Base-by-base conservation (phyloP, 2,113 vertebrate genomes). In the Gallinago jamesoni region DNA sequence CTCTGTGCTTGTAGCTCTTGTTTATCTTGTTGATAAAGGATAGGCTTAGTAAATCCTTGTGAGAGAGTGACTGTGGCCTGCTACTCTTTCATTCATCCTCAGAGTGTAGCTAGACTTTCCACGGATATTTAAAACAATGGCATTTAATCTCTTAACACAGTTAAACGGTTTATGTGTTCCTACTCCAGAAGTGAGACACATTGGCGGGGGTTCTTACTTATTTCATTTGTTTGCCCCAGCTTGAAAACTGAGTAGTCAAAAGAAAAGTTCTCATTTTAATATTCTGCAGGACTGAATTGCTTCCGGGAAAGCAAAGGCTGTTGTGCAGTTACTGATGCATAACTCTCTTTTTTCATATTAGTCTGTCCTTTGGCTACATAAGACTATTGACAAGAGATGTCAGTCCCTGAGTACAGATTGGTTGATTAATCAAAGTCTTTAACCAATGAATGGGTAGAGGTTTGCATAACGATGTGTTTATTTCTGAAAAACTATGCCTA, bases 241-340 rank as follows among this genome's bases (percentile, higher is more conserved):
- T 92, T 90, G 90, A 89, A 93, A 84, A 92, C 79, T 57, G 27
- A 68, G 19, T 68, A 89, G 48, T 94, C 68, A 73, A 81, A 93
- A 75, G 68, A 76, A 48, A 79, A 86, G 63, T 85, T 93, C 76
- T 89, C 37, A 69, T 86, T 95, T 90, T 92, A 81, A 84, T 96
- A 86, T 92, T 77, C 76, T 66, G 43, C 0, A 0, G 74, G 64
- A 87, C 85, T 43, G 28, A 88, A 85, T 88, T 69, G 48, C 64
- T 92, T 83, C 33, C 31, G 59, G 92, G 73, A 85, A 70, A 87
- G 41, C 41, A 66, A 79, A 80, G 63, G 59, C 56, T 90, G 67
- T 69, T 22, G 7, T 87, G 76, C 43, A 80, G 50, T 80, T 83
- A 66, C 60, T 92, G 92, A 80, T 85, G 88, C 62, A 16, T 84